These are phyloP conservation scores for Lordiphosa fenestrarum DNA, from an alignment of 2,888 invertebrate genomes.

Conservation along the genomic window DNA sequence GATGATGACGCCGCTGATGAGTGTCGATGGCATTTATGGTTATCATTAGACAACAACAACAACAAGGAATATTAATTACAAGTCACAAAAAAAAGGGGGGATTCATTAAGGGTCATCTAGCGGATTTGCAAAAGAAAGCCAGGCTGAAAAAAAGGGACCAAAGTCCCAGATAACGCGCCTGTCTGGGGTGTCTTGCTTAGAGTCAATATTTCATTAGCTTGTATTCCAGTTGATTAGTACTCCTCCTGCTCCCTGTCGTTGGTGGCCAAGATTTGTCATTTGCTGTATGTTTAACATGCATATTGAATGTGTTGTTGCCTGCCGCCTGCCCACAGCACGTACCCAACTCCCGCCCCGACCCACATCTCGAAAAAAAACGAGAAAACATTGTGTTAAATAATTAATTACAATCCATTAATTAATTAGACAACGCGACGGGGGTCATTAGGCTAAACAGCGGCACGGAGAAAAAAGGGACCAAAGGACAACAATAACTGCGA, in stretches of 20 bases:
- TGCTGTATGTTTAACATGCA: constrained; percentile 53
- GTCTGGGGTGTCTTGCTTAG: too few relatives aligned
- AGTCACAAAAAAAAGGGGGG: constrained; percentile 15
- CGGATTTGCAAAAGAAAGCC: background rate
- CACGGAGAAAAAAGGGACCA: constrained; percentile 12
- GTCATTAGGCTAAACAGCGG: constrained; percentile 53
- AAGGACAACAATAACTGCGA: constrained; percentile 23
- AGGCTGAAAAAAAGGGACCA: too few relatives aligned
- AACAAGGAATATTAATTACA: constrained; percentile 45
- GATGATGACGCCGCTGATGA: background rate
- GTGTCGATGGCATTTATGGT: constrained; percentile 9
- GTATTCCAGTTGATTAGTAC: too few relatives aligned
- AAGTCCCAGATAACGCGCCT: too few relatives aligned
- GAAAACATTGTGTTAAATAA: constrained; percentile 66
- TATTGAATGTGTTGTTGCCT: constrained; percentile 29
- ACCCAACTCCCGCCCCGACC: background rate
- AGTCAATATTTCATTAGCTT: too few relatives aligned
- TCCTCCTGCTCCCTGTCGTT: too few relatives aligned
- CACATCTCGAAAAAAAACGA: background rate
- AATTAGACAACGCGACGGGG: constrained; percentile 66
- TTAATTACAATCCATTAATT: constrained; percentile 78
- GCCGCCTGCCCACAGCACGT: background rate
- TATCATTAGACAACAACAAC: constrained; percentile 10
- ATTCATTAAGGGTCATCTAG: background rate
- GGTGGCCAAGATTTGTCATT: constrained; percentile 42